phyloP scores from a whole-genome alignment of 1,140 invertebrate species.

The Rhopalosiphum padi region DNA sequence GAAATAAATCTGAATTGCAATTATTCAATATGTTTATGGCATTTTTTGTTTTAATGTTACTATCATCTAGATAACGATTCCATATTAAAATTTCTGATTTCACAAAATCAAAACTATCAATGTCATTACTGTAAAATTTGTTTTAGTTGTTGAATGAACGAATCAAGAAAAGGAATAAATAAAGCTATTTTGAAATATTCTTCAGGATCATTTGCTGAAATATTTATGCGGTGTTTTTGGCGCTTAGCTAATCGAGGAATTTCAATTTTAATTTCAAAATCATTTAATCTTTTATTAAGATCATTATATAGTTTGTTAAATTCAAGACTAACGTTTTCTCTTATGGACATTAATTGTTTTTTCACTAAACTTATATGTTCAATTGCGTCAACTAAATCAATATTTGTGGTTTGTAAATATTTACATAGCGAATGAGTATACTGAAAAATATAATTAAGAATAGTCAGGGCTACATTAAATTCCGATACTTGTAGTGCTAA shows the following conservation, averaged over 20 bases:
- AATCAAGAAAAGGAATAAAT: constrained; percentile 10
- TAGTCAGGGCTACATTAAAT: neutral
- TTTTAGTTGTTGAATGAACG: neutral
- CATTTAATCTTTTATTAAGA: constrained; percentile 9
- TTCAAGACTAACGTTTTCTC: neutral
- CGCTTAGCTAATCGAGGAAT: no score
- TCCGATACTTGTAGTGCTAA: neutral
- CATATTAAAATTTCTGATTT: neutral
- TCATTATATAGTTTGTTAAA: constrained; percentile 12
- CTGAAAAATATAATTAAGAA: neutral
- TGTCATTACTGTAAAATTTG: neutral
- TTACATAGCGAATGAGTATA: neutral
- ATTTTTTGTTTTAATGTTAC: constrained; percentile 4
- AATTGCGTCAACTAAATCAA: neutral
- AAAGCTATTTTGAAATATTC: constrained; percentile 9
- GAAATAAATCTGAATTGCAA: constrained; percentile 3
- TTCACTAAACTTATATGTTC: neutral
- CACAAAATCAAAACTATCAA: neutral
- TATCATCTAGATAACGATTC: neutral
- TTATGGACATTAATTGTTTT: constrained; percentile 33
- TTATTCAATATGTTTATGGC: neutral
- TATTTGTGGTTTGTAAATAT: constrained; percentile 17
- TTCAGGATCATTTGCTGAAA: neutral
- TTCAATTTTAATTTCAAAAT: constrained; percentile 4
- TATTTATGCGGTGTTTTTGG: neutral